Conservation (phyloP, 1,140 invertebrate genomes). For the Habropoda laboriosa region DNA sequence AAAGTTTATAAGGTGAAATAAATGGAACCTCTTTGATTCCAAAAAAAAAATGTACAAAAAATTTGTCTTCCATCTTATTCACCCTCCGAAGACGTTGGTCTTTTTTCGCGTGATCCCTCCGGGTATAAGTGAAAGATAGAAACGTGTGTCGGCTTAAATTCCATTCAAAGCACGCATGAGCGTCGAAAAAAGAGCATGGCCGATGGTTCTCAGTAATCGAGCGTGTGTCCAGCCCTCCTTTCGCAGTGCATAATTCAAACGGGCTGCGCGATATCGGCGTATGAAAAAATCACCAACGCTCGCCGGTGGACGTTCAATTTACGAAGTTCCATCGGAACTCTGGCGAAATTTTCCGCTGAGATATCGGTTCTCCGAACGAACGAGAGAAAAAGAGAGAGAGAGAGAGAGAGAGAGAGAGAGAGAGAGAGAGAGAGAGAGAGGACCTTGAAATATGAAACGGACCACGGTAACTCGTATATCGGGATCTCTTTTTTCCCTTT, state of each 20-base stretch:
- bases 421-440: neutral
- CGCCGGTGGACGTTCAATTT: neutral
- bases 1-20: too few species aligned
- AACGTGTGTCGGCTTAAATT: too few species aligned
- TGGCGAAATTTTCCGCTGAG: neutral
- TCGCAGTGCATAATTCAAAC: neutral
- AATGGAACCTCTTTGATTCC: too few species aligned
- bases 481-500: too few species aligned
- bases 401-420: neutral
- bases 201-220: neutral
- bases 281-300: neutral
- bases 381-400: neutral
- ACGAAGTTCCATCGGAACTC: neutral
- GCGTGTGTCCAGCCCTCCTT: neutral
- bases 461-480: neutral
- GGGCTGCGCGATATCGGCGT: neutral
- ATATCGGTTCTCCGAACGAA: neutral
- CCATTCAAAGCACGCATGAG: too few species aligned
- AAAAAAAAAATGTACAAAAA: too few species aligned
- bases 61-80: too few species aligned
- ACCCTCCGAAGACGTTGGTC: too few species aligned
- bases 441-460: slow-evolving; percentile 26
- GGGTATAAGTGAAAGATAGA: too few species aligned
- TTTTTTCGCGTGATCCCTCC: too few species aligned
- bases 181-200: too few species aligned